Evolutionary conservation across 2,113 vertebrate species (phyloP).

Genomic region (Oncorhynchus nerka): DNA sequence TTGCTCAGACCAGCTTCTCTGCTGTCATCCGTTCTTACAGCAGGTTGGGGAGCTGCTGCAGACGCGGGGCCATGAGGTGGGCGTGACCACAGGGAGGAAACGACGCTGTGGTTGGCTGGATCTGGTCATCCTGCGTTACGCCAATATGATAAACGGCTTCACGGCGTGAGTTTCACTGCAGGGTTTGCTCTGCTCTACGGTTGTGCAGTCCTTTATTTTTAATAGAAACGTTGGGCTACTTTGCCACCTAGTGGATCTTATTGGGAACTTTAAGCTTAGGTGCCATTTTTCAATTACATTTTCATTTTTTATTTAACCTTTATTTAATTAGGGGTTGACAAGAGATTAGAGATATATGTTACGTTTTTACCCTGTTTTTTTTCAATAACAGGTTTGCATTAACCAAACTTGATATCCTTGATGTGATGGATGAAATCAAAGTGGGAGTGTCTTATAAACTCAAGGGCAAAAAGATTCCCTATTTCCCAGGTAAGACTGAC

Average conservation of each 20-base stretch:
- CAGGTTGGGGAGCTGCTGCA: constrained; percentile 76
- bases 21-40: constrained; percentile 43
- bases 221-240: neutral
- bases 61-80: constrained; percentile 73
- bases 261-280: neutral
- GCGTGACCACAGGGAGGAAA: constrained; percentile 82
- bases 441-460: constrained; percentile 75
- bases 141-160: constrained; percentile 84
- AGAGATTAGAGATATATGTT: too few species aligned
- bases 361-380: neutral
- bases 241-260: neutral
- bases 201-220: neutral
- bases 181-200: constrained; percentile 12
- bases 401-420: constrained; percentile 80
- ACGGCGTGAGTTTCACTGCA: constrained; percentile 68
- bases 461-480: constrained; percentile 70
- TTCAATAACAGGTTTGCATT: constrained; percentile 68
- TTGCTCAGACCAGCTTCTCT: neutral
- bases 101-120: constrained; percentile 88
- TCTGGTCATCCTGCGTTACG: constrained; percentile 78
- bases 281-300: neutral
- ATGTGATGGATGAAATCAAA: constrained; percentile 76
- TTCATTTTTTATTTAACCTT: neutral
- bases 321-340: too few species aligned
- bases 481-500: constrained; percentile 75